Percentiles rank a stretch among this genome's conserved stretches.
Conservation (phyloP, 2,113 vertebrate species). For the Alces alces region DNA sequence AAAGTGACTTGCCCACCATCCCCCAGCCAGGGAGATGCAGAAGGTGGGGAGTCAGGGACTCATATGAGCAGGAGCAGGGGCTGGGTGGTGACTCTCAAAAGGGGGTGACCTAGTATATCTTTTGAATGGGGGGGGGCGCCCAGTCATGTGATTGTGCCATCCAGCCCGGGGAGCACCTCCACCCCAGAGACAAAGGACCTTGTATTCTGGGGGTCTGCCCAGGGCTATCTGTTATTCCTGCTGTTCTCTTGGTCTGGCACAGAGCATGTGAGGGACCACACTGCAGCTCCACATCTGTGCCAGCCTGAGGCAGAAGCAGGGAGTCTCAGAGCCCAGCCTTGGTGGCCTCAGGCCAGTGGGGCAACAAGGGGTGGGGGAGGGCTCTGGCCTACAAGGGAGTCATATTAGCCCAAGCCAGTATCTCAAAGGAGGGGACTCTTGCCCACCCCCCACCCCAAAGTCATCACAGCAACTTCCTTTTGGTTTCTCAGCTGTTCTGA, state of each 20-base stretch:
- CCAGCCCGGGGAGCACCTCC: not conserved
- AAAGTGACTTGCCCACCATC: not conserved
- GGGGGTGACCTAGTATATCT: not conserved
- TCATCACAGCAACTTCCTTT: not conserved
- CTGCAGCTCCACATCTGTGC: not conserved
- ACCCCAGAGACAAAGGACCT: not conserved
- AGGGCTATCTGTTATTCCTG: not conserved
- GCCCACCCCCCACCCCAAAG: not conserved
- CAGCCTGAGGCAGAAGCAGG: not conserved
- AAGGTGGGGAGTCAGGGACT: not conserved
- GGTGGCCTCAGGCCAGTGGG: not conserved
- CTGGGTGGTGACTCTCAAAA: not conserved
- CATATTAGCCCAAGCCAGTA: not conserved
- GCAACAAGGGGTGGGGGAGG: not conserved
- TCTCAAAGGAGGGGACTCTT: not conserved
- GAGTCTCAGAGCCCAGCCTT: not conserved
- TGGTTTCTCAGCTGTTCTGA: not conserved
- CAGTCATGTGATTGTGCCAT: not conserved
- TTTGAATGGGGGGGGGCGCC: not conserved
- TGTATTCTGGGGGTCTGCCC: not conserved
- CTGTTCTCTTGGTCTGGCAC: not conserved
- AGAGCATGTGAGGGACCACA: fast-evolving
- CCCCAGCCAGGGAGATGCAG: not conserved
- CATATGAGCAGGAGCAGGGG: not conserved
- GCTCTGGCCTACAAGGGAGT: not conserved